These are phyloP conservation scores for Nesospiza acunhae DNA, from an alignment of 2,113 vertebrate species.

Conservation along the genomic window DNA sequence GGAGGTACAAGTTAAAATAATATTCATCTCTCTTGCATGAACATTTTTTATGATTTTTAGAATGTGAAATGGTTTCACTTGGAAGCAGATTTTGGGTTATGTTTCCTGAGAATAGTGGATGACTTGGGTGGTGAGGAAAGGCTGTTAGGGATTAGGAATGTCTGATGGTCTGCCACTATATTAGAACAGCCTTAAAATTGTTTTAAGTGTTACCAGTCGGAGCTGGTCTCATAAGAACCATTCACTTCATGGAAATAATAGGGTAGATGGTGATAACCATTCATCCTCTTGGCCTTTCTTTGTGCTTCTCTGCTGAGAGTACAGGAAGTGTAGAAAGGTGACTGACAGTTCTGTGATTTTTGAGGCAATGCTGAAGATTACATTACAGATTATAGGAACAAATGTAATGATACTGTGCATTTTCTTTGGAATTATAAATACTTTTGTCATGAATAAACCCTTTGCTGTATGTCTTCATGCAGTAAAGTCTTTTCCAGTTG, in stretches of 20 bases:
- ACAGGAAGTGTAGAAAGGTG: not conserved
- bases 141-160: not conserved
- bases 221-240: not conserved
- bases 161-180: not conserved
- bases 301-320: not conserved
- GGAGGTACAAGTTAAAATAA: not conserved
- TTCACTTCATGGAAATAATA: not conserved
- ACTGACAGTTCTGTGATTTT: not conserved
- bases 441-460: not conserved
- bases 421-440: not conserved
- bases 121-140: not conserved
- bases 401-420: not conserved
- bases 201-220: not conserved
- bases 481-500: not conserved
- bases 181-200: not conserved
- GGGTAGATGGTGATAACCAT: not conserved
- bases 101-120: not conserved
- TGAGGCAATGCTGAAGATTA: not conserved
- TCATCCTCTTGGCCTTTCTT: not conserved
- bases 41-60: not conserved
- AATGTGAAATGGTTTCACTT: not conserved
- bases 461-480: not conserved
- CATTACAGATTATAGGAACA: not conserved
- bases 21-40: not conserved
- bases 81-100: not conserved